Evolutionary conservation across 2,113 vertebrate species (phyloP).

Genomic region (Sceloporus tristichus): DNA sequence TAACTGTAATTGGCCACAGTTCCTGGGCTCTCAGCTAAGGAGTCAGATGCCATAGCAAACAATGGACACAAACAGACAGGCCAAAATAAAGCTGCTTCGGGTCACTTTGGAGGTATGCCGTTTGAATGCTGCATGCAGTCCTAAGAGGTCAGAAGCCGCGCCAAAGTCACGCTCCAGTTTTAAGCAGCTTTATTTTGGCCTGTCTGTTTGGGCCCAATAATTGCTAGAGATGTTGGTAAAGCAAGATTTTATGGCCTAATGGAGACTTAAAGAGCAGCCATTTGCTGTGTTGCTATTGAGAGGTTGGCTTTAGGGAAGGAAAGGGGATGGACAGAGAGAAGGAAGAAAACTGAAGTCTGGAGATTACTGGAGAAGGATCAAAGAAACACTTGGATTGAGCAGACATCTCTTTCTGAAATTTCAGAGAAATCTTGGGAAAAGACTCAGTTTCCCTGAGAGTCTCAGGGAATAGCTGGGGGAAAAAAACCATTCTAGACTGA

Average conservation of each 20-base stretch:
- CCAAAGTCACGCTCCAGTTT: too few species aligned
- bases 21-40: not conserved
- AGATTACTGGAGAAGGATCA: not conserved
- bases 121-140: too few species aligned
- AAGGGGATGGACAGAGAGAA: not conserved
- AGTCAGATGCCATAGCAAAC: not conserved
- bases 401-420: not conserved
- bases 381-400: not conserved
- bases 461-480: not conserved
- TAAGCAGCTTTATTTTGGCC: too few species aligned
- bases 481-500: not conserved
- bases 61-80: not conserved
- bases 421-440: not conserved
- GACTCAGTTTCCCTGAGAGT: not conserved
- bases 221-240: not conserved
- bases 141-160: too few species aligned
- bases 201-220: not conserved
- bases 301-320: not conserved
- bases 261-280: not conserved
- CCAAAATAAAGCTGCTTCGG: too few species aligned
- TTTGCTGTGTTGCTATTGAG: not conserved
- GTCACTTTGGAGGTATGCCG: too few species aligned
- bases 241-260: not conserved
- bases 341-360: not conserved
- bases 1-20: not conserved